A percentile compares a stretch with the other conserved stretches of the same genome.
Evolutionary conservation across 92 coral and sea anemone genomes (phyloP).

Genomic region (Palythoa grandis): DNA sequence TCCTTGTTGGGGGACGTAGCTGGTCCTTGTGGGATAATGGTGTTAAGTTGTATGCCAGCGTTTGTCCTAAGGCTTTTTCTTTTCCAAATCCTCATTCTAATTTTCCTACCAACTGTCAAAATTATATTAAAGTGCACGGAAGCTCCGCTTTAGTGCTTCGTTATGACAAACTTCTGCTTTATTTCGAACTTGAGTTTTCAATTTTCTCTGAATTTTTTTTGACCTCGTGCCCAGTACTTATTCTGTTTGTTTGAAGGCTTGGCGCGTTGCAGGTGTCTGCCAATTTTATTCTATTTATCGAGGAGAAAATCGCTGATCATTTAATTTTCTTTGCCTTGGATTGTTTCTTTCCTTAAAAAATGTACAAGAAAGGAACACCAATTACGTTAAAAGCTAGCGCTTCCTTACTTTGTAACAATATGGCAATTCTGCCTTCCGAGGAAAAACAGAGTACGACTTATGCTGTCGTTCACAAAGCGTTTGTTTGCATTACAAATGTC

Average conservation of each 20-base stretch:
- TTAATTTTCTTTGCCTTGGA: not conserved
- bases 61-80: no score
- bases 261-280: slow-evolving; percentile 35
- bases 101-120: no score
- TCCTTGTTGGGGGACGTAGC: no score
- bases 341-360: slow-evolving; percentile 15
- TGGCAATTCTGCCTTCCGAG: slow-evolving; percentile 71
- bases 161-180: no score
- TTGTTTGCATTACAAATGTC: slow-evolving; percentile 92
- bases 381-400: slow-evolving; percentile 89
- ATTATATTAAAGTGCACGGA: no score
- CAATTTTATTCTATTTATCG: not conserved
- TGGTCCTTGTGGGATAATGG: no score
- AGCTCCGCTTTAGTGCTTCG: no score
- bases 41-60: no score
- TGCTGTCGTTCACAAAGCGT: slow-evolving; percentile 94
- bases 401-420: slow-evolving; percentile 86
- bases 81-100: no score
- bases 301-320: not conserved
- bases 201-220: not conserved
- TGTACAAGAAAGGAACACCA: slow-evolving; percentile 83
- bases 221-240: slow-evolving; percentile 22
- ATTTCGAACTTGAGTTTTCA: no score
- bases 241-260: slow-evolving; percentile 12
- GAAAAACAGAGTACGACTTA: slow-evolving; percentile 77